Evolutionary conservation across 64 coral and sea anemone genomes (phyloP), one percentile per base, ranked within the genome.

Genomic region (Pocillopora verrucosa): DNA sequence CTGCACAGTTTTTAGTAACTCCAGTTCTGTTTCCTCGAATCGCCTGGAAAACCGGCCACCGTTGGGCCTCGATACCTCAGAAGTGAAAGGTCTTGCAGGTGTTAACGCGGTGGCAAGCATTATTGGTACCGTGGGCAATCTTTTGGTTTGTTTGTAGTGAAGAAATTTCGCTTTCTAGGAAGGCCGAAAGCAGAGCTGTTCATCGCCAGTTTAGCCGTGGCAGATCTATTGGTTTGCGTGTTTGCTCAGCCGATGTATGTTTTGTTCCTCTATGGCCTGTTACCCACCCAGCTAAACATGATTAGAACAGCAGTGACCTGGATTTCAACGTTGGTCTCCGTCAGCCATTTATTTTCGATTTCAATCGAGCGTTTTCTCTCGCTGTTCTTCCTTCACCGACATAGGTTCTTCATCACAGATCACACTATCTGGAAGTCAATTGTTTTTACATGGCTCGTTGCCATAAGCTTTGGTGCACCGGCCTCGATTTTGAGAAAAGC

Each of bases 361-460:
- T 97, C 95, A 7, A 45, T 97, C 5, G 95, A 97, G 75, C 95
- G 95, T 34, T 97, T 97, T 26, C 58, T 97, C 1, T 92, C 95
- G 10, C 77, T 97, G 30, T 86, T 34, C 10, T 97, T 84, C 16
- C 88, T 93, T 0, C 95, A 92, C 11, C 88, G 92, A 0, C 93
- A 90, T 35, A 89, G 91, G 3, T 20, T 80, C 25, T 79, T 72
- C 11, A 93, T 94, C 73, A 87, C 77, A 13, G 41, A 78, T 24
- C 75, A 58, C 9, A 77, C 89, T 11, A 89, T 91, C 2, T 87
- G 73, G 58, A 78, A 76, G 6, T 74, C 87, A 1, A 63, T 97
- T n/a, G 34, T 74, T 38, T 12, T 82, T 12, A 87, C 92, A 0
- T 97, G 95, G 95, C 30, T 70, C 9, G 65, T 97, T n/a, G 89